A percentile compares a stretch with the other conserved stretches of the same genome.
These are phyloP conservation scores for Hafferia zeledoni DNA, from an alignment of 2,797 vertebrate genomes.

Conservation along the genomic window DNA sequence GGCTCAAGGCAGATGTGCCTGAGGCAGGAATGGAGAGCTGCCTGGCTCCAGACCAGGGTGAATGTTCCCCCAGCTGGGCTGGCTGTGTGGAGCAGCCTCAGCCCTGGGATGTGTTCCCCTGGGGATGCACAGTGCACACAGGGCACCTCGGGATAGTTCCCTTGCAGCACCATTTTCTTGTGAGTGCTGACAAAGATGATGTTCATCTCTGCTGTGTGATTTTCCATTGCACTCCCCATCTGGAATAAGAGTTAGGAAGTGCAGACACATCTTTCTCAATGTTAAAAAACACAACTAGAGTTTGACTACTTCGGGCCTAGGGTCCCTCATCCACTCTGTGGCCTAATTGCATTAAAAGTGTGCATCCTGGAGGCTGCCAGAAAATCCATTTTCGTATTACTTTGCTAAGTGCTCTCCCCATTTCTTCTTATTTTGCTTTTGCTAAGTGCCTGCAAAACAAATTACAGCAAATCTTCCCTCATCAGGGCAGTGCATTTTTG, in stretches of 20 bases:
- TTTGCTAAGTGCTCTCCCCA: neutral
- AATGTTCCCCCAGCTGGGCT: neutral
- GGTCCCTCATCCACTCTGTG: neutral
- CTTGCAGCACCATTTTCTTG: fast-evolving
- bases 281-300: neutral
- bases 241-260: neutral
- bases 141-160: neutral
- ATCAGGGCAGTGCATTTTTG: neutral
- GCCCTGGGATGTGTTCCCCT: neutral
- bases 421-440: conserved; percentile 1
- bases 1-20: neutral
- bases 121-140: neutral
- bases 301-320: neutral
- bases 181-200: neutral
- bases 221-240: neutral
- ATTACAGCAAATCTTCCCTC: conserved; percentile 14
- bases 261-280: neutral
- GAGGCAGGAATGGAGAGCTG: fast-evolving
- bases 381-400: neutral
- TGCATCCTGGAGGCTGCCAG: neutral
- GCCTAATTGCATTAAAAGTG: neutral
- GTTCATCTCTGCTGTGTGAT: neutral
- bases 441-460: conserved; percentile 27
- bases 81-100: neutral
- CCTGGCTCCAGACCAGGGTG: neutral